Base-by-base conservation (phyloP, 2,113 vertebrate species). In the Saccopteryx leptura region DNA sequence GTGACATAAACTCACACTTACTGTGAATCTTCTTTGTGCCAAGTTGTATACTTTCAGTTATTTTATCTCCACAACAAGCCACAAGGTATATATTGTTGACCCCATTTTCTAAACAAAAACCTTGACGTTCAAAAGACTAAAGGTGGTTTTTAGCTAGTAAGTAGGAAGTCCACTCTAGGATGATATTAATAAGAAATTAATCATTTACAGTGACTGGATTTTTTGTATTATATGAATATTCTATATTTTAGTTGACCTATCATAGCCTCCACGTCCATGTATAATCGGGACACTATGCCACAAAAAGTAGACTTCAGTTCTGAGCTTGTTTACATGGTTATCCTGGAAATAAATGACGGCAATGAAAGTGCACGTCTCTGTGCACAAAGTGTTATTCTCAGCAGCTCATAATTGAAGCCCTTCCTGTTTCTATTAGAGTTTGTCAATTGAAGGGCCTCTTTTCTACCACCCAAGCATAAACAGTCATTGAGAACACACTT, bases 351-450 rank as follows among this genome's bases (percentile, higher is more conserved):
- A 79, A 97, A 79, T 0, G 2, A n/a, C 28, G 54, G 28, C 18
- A 74, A 84, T 24, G 33, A 39, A 69, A 52, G 31, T 21, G 19
- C 56, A 88, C 8, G 5, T 69, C 75, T 88, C 66, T 2, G 50
- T 14, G 19, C 7, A 48, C 54, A 31, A 81, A 75, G 14, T 71
- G 48, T n/a, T 89, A 65, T 69, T 93, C 58, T 94, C 80, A 91
- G 89, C 63, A 75, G 31, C 33, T 52, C 0, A 0, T 71, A 80
- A 94, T 92, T 0, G 6, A 95, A 96, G 31, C 28, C 9, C 52
- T 95, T 93, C 71, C 83, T 81, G 52, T 92, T 94, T 90, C 63
- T 88, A 61, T 80, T 88, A 95, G 65, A 31, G 9, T 88, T 78
- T 68, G 74, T 93, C 76, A 74, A 50, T n/a, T 60, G 48, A 23